Percentiles rank a stretch among this genome's conserved stretches.
phyloP scores from a whole-genome alignment of 2,888 invertebrate genomes.

The Patella depressa region DNA sequence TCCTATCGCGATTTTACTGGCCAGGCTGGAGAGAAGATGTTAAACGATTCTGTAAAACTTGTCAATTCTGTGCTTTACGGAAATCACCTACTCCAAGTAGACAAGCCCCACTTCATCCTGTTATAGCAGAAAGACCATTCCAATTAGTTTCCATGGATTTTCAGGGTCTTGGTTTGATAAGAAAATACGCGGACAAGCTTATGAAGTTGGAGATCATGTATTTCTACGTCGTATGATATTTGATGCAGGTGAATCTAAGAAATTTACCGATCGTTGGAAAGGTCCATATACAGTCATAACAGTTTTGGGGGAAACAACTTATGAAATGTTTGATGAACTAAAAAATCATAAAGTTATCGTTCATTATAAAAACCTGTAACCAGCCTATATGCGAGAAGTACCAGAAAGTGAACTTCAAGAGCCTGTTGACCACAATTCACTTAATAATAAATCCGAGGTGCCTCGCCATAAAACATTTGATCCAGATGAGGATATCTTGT shows the following conservation, averaged over 20 bases:
- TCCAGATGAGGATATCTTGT: too few relatives aligned
- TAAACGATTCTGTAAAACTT: too few relatives aligned
- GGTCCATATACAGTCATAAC: background rate
- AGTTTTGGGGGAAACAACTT: background rate
- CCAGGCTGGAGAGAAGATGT: too few relatives aligned
- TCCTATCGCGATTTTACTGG: too few relatives aligned
- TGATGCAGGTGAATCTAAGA: constrained; percentile 3
- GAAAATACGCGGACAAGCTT: constrained; percentile 1
- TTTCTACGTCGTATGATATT: too few relatives aligned
- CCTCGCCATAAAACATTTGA: too few relatives aligned
- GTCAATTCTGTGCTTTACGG: too few relatives aligned
- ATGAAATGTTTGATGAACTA: background rate
- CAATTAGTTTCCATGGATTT: too few relatives aligned
- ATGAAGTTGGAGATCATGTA: background rate
- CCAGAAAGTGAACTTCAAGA: background rate
- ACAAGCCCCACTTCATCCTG: too few relatives aligned
- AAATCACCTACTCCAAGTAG: too few relatives aligned
- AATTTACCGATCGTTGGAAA: background rate
- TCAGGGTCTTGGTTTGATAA: background rate
- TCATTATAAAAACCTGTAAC: background rate
- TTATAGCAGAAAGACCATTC: too few relatives aligned
- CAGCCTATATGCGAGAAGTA: background rate
- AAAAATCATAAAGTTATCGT: background rate
- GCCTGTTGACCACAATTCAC: background rate
- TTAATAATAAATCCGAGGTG: too few relatives aligned